Base-by-base conservation (phyloP, 1,140 invertebrate genomes). In the Drosophila willistoni region DNA sequence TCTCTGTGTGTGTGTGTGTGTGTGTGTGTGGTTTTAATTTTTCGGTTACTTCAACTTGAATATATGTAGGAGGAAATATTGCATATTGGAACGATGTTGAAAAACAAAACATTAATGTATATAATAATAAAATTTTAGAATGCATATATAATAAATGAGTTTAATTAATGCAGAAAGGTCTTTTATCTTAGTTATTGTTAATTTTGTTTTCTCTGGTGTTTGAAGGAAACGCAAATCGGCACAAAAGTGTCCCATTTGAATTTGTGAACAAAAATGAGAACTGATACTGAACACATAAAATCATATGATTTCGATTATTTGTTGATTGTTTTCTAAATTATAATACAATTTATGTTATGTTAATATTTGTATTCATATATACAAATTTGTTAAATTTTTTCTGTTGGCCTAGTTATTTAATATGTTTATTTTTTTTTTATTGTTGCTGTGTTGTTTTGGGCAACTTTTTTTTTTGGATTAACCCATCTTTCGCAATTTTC, bases 381-480 rank as follows among this genome's bases (percentile, higher is more conserved):
- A 51, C 44, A 51, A 51, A 51, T 51, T 51, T 12, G 44, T 51
- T 51, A 51, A 51, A 22, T 19, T 47, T 12, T 47, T 51, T 22
- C 17, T 51, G 17, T 22, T 51, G 44, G 17, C 44, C 44, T 51
- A 51, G 34, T 29, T 54, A 59, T 33, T 39, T 47, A 22, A 59
- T 2, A 22, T 22, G 19, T 22, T 22, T 2, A 1, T 47, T 25
- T 22, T 62, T 41, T 41, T 68, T 10, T 68, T 56, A 59, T 57
- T 77, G 17, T 70, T 71, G 60, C 10, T 71, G 59, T 64, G 6
- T n/a, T n/a, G 29, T 64, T 64, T 78, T 36, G 56, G 54, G 64
- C 9, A 36, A 61, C 59, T 79, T 77, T 74, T 72, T 79, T 77
- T 74, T 72, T 72, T 25, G 22, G 2, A 25, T 2, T 25, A 25